Percentiles rank a stretch among this genome's conserved stretches.
Conservation (phyloP, 2,888 invertebrate genomes). For the Euproctis similis region DNA sequence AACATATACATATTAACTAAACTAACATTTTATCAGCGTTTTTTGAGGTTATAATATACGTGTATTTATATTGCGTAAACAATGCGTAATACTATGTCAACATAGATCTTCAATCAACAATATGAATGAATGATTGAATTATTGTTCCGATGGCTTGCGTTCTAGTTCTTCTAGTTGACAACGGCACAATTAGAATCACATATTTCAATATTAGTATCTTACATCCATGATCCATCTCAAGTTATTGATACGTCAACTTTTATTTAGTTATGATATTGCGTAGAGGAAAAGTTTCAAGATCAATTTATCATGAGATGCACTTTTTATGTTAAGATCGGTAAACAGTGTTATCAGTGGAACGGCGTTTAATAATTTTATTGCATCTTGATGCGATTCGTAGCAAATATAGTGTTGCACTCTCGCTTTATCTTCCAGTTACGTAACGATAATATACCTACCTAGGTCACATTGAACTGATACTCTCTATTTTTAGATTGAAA, state of each 20-base stretch:
- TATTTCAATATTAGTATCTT: too few relatives aligned
- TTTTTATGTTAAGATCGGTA: slow-evolving; percentile 18
- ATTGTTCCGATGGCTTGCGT: too few relatives aligned
- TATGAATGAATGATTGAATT: slow-evolving; percentile 9
- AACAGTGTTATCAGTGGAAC: slow-evolving; percentile 21
- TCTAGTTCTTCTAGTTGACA: too few relatives aligned
- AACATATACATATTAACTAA: neutral
- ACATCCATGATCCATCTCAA: too few relatives aligned
- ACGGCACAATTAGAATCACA: too few relatives aligned
- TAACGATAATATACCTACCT: slow-evolving; percentile 18
- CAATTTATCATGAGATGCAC: slow-evolving; percentile 4
- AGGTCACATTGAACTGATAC: slow-evolving; percentile 31
- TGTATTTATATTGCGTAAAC: slow-evolving; percentile 19
- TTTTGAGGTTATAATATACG: slow-evolving; percentile 10
- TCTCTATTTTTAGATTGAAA: slow-evolving; percentile 10
- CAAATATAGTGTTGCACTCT: slow-evolving; percentile 5
- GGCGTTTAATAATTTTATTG: slow-evolving; percentile 9
- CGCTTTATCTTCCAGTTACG: slow-evolving; percentile 14
- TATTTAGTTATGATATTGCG: too few relatives aligned
- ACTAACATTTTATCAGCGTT: slow-evolving; percentile 1
- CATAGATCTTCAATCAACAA: slow-evolving; percentile 9
- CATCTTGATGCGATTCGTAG: slow-evolving; percentile 11
- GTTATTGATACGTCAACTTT: too few relatives aligned
- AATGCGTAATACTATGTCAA: slow-evolving; percentile 18
- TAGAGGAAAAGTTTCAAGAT: slow-evolving; percentile 1